Percentiles rank a stretch among this genome's conserved stretches.
Conservation (phyloP, 1,140 invertebrate species). For the Pentalonia nigronervosa region DNA sequence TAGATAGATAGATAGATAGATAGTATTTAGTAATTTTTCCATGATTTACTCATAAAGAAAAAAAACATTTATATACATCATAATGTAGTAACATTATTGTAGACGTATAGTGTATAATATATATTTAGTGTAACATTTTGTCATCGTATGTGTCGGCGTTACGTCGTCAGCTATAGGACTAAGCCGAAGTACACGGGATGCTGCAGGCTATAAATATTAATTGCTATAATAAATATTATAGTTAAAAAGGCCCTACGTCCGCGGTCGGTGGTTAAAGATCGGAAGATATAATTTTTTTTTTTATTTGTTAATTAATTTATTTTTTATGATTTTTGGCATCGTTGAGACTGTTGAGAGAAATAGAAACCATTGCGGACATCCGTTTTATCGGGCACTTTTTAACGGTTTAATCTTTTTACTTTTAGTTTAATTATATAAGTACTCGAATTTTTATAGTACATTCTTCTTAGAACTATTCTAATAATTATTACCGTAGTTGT, state of each 20-base stretch:
- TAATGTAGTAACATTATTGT: too few relatives aligned
- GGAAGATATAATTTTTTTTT: neutral
- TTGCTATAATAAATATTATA: slow-evolving; percentile 4
- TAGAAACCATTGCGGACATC: neutral
- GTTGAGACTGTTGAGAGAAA: neutral
- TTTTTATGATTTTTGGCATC: neutral
- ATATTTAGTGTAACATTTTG: neutral
- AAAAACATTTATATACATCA: neutral
- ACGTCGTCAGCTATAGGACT: neutral
- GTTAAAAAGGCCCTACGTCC: neutral
- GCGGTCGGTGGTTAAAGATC: neutral
- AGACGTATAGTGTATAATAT: neutral
- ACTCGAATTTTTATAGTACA: neutral
- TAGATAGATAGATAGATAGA: too few relatives aligned
- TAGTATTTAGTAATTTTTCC: neutral
- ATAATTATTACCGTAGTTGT: neutral
- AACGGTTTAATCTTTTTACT: neutral
- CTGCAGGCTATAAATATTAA: neutral
- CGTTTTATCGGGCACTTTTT: neutral
- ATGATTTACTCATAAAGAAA: neutral
- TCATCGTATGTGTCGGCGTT: neutral
- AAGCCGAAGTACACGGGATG: neutral
- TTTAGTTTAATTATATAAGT: neutral
- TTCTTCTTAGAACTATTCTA: neutral
- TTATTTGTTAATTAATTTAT: neutral